Evolutionary conservation across 2,797 vertebrate genomes (phyloP).

Genomic region (Crocidura indochinensis): DNA sequence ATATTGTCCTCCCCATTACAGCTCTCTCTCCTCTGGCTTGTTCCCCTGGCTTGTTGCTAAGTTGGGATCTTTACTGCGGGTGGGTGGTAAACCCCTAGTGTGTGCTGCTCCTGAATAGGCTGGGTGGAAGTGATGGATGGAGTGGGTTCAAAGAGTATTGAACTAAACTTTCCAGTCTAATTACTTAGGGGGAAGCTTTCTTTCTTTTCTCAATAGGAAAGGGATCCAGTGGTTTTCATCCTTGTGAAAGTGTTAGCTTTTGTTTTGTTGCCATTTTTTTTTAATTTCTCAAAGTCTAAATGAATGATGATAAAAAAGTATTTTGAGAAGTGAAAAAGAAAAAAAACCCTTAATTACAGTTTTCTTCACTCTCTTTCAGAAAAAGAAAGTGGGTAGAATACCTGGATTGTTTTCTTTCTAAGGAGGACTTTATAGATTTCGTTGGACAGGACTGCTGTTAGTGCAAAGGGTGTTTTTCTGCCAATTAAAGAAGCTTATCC

Average conservation of each 20-base stretch:
- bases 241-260: conserved; percentile 38
- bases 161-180: conserved; percentile 16
- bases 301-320: neutral
- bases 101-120: neutral
- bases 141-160: neutral
- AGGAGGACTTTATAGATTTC: neutral
- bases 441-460: neutral
- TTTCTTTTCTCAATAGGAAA: neutral
- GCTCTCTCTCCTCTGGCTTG: neutral
- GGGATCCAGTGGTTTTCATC: neutral
- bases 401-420: neutral
- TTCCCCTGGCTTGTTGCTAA: neutral
- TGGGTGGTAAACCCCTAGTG: neutral
- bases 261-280: neutral
- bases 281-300: conserved; percentile 48
- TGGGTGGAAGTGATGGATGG: neutral
- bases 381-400: neutral
- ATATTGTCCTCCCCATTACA: neutral
- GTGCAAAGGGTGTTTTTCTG: neutral
- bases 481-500: neutral
- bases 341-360: neutral
- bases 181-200: neutral
- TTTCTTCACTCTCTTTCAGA: neutral
- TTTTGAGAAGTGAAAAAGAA: neutral
- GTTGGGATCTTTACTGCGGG: neutral